phyloP scores from a whole-genome alignment of 2,113 vertebrate genomes.

The Dascyllus trimaculatus region DNA sequence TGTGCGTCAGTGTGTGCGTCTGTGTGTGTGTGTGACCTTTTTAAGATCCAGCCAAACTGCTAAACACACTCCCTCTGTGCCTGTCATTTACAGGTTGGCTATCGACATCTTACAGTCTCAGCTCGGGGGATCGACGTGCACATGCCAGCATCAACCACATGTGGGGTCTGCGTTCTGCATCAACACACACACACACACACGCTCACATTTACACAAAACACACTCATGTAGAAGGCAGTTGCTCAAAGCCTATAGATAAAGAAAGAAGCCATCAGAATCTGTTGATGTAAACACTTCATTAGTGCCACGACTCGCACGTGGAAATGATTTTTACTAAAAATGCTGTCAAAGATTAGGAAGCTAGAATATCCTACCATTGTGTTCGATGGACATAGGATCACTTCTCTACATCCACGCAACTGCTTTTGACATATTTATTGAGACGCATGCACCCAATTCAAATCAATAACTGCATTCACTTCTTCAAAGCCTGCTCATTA shows the following conservation, averaged over 20 bases:
- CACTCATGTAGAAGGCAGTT: background rate
- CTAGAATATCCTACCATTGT: slow-evolving; percentile 31
- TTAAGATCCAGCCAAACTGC: slow-evolving; percentile 84
- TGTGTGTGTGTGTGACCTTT: slow-evolving; percentile 80
- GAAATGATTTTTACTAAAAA: slow-evolving; percentile 52
- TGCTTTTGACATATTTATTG: slow-evolving; percentile 47
- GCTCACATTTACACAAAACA: slow-evolving; percentile 23
- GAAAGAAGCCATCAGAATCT: slow-evolving; percentile 20
- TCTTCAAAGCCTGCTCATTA: slow-evolving; percentile 38
- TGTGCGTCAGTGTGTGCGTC: slow-evolving; percentile 39
- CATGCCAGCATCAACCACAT: slow-evolving; percentile 41
- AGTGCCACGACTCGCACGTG: slow-evolving; percentile 42
- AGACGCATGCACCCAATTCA: slow-evolving; percentile 41
- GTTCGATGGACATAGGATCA: slow-evolving; percentile 32
- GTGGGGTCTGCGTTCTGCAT: slow-evolving; percentile 10
- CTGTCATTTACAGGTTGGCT: slow-evolving; percentile 87
- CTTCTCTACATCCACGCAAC: slow-evolving; percentile 33
- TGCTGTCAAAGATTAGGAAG: slow-evolving; percentile 34
- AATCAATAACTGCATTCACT: slow-evolving; percentile 49
- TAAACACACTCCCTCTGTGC: slow-evolving; percentile 85
- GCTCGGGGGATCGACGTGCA: slow-evolving; percentile 66
- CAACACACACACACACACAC: slow-evolving; percentile 16
- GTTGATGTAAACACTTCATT: slow-evolving; percentile 44
- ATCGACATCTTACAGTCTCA: slow-evolving; percentile 80
- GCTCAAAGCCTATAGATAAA: slow-evolving; percentile 30